Conservation (phyloP, 1,140 invertebrate genomes). For the Himalopsyche phryganea region DNA sequence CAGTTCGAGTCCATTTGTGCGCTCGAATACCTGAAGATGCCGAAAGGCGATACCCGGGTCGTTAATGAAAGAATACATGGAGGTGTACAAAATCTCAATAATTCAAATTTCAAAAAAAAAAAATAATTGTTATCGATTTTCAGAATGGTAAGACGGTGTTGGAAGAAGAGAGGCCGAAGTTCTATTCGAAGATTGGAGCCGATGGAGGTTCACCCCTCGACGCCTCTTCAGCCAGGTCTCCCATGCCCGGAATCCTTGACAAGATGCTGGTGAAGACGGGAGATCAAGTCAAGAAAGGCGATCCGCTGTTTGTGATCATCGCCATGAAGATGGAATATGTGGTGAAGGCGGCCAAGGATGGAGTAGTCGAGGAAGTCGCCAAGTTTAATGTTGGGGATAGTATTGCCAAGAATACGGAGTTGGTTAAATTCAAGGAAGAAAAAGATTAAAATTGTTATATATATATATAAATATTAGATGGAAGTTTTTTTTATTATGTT, state of each 20-base stretch:
- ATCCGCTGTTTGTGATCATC: slow-evolving; percentile 85
- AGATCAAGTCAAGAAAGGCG: slow-evolving; percentile 74
- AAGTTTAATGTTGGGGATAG: slow-evolving; percentile 72
- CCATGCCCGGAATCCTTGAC: slow-evolving; percentile 95
- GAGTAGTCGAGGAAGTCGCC: slow-evolving; percentile 69
- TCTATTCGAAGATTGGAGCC: slow-evolving; percentile 44
- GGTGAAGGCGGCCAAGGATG: slow-evolving; percentile 75
- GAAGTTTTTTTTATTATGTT: too few species aligned
- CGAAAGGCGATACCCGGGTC: too few species aligned
- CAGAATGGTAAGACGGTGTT: slow-evolving; percentile 55
- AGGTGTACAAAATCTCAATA: too few species aligned
- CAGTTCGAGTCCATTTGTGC: too few species aligned
- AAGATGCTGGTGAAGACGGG: slow-evolving; percentile 82
- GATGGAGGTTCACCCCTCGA: slow-evolving; percentile 24
- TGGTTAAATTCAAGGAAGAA: slow-evolving; percentile 54
- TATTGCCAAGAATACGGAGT: slow-evolving; percentile 70
- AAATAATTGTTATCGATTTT: too few species aligned
- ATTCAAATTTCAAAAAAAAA: too few species aligned
- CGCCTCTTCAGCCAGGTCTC: slow-evolving; percentile 66
- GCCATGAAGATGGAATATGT: slow-evolving; percentile 99
- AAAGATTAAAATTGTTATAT: too few species aligned
- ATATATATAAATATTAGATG: too few species aligned
- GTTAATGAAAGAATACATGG: too few species aligned
- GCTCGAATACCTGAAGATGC: too few species aligned
- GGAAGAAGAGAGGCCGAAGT: slow-evolving; percentile 50